Evolutionary conservation across 2,797 vertebrate genomes (phyloP), one percentile per base, ranked within the genome.

Genomic region (Labeo calbasu): DNA sequence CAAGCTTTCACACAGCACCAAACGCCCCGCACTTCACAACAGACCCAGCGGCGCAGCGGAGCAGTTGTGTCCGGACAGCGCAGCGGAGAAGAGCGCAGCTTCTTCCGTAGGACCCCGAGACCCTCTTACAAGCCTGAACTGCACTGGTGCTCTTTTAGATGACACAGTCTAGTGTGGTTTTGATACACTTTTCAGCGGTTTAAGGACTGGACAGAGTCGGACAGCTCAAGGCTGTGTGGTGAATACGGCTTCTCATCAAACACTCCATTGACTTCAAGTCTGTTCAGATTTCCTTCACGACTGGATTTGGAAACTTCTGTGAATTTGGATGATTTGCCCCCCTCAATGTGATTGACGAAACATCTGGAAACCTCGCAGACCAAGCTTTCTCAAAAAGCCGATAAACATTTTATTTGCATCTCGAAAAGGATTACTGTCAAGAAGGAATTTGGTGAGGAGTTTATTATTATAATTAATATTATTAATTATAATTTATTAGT

Each of bases 21-120:
- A 48, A 86, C 77, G 87, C 76, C 87, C 68, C 36, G 84, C 50
- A 91, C 92, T 92, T 92, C 88, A 84, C 88, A 43, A 81, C 69
- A 87, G 89, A 91, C 88, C 86, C 86, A 85, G 89, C 89, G 88
- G 87, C 87, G 11, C 80, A 84, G 90, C 87, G 32, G 90, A 85
- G 88, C 93, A 92, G 91, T 92, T 89, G 86, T 89, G 85, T 89
- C 85, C 86, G 85, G 87, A 61, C 71, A 50, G 81, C 53, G 77
- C 70, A 86, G 82, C 65, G 19, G 0, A 84, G 76, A 63, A 59
- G 72, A 70, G 25, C 51, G 65, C 61, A 65, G 76, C 12, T 69
- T 69, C 82, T 23, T 71, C 28, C 7, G 15, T 21, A 25, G 59
- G 77, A 69, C 48, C 19, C 40, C 17, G 77, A 73, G 14, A 65